Evolutionary conservation across 1,140 invertebrate species (phyloP).

Genomic region (Pseudomyrmex flavicornis): DNA sequence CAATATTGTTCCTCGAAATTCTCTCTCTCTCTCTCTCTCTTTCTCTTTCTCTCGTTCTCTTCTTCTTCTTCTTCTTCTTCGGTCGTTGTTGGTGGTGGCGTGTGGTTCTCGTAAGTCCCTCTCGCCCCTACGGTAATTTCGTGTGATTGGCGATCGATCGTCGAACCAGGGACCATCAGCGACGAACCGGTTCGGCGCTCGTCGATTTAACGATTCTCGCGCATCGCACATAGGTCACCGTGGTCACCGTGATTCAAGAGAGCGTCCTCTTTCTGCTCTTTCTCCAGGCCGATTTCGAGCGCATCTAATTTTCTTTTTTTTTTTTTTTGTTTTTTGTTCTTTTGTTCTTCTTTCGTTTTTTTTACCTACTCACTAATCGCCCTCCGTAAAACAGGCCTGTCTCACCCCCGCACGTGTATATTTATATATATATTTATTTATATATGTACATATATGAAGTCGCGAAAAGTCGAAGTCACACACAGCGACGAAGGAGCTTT

Average conservation of each 20-base stretch:
- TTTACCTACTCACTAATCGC: too few species aligned
- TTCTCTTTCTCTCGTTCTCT: not conserved
- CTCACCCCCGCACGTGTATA: not conserved
- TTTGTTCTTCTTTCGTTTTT: not conserved
- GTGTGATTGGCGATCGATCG: conserved; percentile 49
- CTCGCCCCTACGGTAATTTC: conserved; percentile 6
- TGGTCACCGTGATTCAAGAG: not conserved
- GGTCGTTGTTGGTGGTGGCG: conserved; percentile 39
- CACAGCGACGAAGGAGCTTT: not conserved
- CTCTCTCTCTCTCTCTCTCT: conserved; percentile 21
- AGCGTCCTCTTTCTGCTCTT: not conserved
- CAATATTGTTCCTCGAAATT: conserved; percentile 37
- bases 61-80: conserved; percentile 41
- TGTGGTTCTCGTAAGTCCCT: conserved; percentile 36
- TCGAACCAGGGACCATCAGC: conserved; percentile 28
- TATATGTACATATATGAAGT: conserved; percentile 8
- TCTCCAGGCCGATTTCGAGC: conserved; percentile 15
- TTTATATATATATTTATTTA: not conserved
- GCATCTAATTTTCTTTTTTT: conserved; percentile 31
- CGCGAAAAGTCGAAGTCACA: conserved; percentile 28
- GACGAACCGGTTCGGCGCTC: conserved; percentile 24
- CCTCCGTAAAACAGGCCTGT: not conserved
- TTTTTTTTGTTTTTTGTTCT: conserved; percentile 12
- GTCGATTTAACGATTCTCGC: conserved; percentile 44
- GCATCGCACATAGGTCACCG: conserved; percentile 40